A percentile compares a stretch with the other conserved stretches of the same genome.
These are phyloP conservation scores for Climacteris rufus DNA, from an alignment of 2,113 vertebrate genomes.

Conservation along the genomic window DNA sequence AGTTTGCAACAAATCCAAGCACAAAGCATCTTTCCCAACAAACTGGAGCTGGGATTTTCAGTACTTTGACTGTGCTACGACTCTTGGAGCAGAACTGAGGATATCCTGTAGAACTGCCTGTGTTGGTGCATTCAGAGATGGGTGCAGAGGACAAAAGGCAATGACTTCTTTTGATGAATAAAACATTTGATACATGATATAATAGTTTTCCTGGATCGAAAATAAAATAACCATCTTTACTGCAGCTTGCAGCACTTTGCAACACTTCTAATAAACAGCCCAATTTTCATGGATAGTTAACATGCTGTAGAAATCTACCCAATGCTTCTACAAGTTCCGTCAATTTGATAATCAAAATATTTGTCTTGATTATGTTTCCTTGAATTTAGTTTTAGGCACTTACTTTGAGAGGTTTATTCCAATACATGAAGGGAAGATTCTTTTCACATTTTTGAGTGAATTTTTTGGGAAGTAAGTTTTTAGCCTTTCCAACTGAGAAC, in stretches of 20 bases:
- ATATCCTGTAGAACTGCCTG: neutral
- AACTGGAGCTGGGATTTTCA: neutral
- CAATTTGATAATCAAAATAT: neutral
- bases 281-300: neutral
- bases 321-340: neutral
- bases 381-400: neutral
- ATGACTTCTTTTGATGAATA: neutral
- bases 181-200: neutral
- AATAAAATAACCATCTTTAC: neutral
- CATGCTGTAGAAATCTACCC: neutral
- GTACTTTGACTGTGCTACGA: neutral
- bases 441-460: neutral
- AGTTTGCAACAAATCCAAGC: neutral
- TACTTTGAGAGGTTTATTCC: neutral
- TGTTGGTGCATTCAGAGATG: neutral
- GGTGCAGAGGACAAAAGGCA: neutral
- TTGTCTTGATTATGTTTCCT: neutral
- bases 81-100: neutral
- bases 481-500: neutral
- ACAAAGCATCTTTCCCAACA: neutral
- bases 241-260: neutral
- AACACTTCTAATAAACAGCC: fast-evolving
- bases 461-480: neutral
- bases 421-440: neutral
- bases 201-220: neutral